Evolutionary conservation across 2,113 vertebrate genomes (phyloP).

Genomic region (Gallinago media): DNA sequence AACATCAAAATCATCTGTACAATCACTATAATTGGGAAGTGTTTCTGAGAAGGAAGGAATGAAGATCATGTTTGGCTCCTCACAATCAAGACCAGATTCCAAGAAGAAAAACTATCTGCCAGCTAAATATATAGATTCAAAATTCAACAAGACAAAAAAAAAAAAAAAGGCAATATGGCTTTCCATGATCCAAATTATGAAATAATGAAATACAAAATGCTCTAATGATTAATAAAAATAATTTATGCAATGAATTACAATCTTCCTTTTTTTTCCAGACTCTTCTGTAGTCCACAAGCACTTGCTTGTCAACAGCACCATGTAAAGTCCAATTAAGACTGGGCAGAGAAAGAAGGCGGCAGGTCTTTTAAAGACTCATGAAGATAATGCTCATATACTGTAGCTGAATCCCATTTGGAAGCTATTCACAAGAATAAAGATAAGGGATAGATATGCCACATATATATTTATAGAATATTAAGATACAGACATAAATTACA

Average conservation of each 20-base stretch:
- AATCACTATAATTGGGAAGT: neutral
- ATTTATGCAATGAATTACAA: neutral
- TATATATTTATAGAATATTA: neutral
- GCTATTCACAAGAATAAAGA: neutral
- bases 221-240: neutral
- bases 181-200: neutral
- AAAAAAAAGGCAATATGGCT: neutral
- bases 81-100: neutral
- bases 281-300: neutral
- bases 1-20: neutral
- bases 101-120: neutral
- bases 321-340: neutral
- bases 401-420: neutral
- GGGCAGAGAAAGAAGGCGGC: neutral
- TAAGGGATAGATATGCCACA: neutral
- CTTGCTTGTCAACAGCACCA: neutral
- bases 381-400: neutral
- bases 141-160: neutral
- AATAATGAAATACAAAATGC: neutral
- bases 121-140: neutral
- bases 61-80: neutral
- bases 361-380: neutral
- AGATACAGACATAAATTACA: conserved; percentile 12
- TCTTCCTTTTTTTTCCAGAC: neutral
- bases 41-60: neutral